Conservation (phyloP, 1,140 invertebrate genomes). For the Cherax quadricarinatus region DNA sequence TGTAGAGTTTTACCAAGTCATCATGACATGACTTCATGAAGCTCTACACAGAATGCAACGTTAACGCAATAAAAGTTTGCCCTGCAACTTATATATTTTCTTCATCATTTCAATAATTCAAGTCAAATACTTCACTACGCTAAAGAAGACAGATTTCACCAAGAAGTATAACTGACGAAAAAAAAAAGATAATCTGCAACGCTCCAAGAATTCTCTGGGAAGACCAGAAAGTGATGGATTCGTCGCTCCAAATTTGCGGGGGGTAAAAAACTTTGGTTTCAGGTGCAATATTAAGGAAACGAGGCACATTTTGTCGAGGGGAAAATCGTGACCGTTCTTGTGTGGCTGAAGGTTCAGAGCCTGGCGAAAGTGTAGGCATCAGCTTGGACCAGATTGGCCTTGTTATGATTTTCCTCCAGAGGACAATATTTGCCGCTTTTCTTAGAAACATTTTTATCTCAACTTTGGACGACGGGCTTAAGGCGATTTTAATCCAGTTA, state of each 20-base stretch:
- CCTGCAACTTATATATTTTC: too few relatives aligned
- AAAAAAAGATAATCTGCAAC: not conserved
- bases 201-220: not conserved
- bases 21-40: too few relatives aligned
- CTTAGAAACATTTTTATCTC: not conserved
- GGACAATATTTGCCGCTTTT: slow-evolving; percentile 1
- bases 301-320: not conserved
- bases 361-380: not conserved
- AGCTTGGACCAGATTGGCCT: slow-evolving; percentile 1
- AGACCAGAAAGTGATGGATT: not conserved
- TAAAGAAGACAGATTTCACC: not conserved
- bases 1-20: too few relatives aligned
- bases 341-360: not conserved
- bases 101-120: too few relatives aligned
- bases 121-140: too few relatives aligned
- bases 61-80: too few relatives aligned
- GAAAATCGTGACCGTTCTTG: slow-evolving; percentile 4
- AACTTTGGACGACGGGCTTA: not conserved
- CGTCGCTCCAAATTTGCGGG: not conserved
- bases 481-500: too few relatives aligned
- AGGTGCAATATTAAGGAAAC: not conserved
- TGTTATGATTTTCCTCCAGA: not conserved
- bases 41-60: too few relatives aligned
- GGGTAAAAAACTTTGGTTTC: not conserved
- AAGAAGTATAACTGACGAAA: not conserved